Conservation (phyloP, 2,888 invertebrate genomes). For the Leptinotarsa rubiginosa region DNA sequence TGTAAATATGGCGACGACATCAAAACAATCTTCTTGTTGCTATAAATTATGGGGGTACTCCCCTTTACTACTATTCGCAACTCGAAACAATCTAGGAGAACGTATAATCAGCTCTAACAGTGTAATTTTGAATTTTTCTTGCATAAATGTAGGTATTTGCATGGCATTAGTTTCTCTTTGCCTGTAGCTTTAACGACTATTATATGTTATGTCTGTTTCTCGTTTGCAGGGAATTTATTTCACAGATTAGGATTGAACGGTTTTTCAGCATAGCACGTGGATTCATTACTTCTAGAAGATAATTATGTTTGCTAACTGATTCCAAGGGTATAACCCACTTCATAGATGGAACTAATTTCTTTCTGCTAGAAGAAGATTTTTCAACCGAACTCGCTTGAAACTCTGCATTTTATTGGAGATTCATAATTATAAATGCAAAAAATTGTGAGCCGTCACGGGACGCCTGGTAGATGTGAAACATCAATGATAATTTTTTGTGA, state of each 20-base stretch:
- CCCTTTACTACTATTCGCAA: constrained; percentile 15
- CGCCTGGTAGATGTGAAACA: too few relatives aligned
- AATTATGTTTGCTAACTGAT: neutral
- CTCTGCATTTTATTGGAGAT: too few relatives aligned
- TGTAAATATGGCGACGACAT: constrained; percentile 15
- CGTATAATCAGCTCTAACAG: constrained; percentile 14
- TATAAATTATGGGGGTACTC: constrained; percentile 16
- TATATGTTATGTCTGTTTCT: constrained; percentile 7
- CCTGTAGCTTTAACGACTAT: constrained; percentile 15
- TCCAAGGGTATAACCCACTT: too few relatives aligned
- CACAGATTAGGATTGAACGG: neutral
- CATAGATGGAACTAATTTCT: too few relatives aligned
- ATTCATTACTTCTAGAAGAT: neutral
- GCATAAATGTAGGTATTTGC: constrained; percentile 13
- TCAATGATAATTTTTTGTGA: too few relatives aligned
- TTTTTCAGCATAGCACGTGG: neutral
- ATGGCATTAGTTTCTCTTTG: constrained; percentile 1
- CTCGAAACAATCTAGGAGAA: constrained; percentile 18
- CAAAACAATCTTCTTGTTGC: constrained; percentile 18
- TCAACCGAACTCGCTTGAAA: too few relatives aligned
- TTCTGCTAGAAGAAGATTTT: too few relatives aligned
- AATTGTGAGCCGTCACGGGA: too few relatives aligned
- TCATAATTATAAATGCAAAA: too few relatives aligned
- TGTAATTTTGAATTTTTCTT: constrained; percentile 8
- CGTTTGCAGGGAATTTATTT: neutral